Base-by-base conservation (phyloP, 2,888 invertebrate species). In the Nemurella pictetii region DNA sequence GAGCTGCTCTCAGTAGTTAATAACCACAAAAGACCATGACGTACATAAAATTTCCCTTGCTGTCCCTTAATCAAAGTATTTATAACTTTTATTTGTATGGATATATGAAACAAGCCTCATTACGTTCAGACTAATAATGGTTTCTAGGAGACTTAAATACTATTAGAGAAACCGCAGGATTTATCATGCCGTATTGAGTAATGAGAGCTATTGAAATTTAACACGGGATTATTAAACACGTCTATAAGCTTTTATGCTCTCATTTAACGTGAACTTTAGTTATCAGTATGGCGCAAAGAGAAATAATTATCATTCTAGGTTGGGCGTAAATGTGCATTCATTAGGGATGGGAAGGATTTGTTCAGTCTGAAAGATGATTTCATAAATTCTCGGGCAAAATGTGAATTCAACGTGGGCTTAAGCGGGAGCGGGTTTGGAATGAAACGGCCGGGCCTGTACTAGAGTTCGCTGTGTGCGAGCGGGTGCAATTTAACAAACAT, bases 101-200 rank as follows among this genome's bases (percentile, higher is more conserved):
- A 75, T 75, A 28, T 75, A 75, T 75, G 15, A 5, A 75, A 75
- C 75, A 75, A 28, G 75, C 27, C 75, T 75, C 75, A 75, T 75
- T 75, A 75, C 9, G 28, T 75, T 55, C 55, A 55, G 20, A 20
- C 55, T 55, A 55, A 55, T 55, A 55, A 55, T 20, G 55, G 55
- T 3, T 75, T 26, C 75, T 25, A 75, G 75, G 7, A 4, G 75
- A 26, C 75, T 75, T 75, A 75, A 75, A 28, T 75, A 27, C 75
- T 28, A 75, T 25, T 75, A 26, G 27, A 75, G 27, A 1, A 75
- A 75, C 75, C 28, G 9, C 28, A 26, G 75, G 27, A 75, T 75
- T 75, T 75, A 75, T 75, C 75, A 75, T 75, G 75, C 75, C 75
- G 26, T 75, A 75, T 75, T 75, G 75, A 75, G 75, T 75, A 75